These are phyloP conservation scores for Oscheius myriophilus DNA, from an alignment of 2,888 invertebrate genomes.

Conservation along the genomic window DNA sequence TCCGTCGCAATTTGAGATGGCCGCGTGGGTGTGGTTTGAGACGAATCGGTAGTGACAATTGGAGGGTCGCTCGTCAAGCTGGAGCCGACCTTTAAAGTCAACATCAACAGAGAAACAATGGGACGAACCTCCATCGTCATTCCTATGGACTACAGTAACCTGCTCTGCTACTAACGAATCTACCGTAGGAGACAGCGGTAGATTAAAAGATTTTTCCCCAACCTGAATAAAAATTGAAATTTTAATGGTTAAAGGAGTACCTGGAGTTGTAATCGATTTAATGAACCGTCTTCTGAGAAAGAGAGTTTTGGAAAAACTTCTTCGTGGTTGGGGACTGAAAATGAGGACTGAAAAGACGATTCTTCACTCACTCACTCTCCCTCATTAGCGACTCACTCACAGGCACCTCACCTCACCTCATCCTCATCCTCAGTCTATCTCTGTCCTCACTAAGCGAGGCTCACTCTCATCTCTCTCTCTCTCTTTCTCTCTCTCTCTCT, in stretches of 20 bases:
- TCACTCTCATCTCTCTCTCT: too few relatives aligned
- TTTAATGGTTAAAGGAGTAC: conserved; percentile 12
- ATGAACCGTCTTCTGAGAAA: conserved; percentile 38
- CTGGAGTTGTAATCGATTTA: conserved; percentile 40
- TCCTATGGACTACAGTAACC: conserved; percentile 53
- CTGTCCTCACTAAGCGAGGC: too few relatives aligned
- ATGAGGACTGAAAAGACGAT: not conserved
- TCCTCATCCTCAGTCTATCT: too few relatives aligned
- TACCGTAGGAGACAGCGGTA: conserved; percentile 46
- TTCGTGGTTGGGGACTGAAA: conserved; percentile 53
- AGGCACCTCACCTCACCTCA: too few relatives aligned
- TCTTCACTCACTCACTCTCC: too few relatives aligned
- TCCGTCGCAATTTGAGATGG: conserved; percentile 67
- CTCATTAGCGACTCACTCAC: too few relatives aligned
- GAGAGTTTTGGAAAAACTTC: conserved; percentile 48
- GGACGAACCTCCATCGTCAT: conserved; percentile 53
- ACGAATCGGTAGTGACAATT: conserved; percentile 66
- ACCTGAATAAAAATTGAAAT: conserved; percentile 13
- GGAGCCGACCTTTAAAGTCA: conserved; percentile 34
- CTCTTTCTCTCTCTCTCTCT: too few relatives aligned
- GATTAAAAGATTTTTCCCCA: conserved; percentile 17
- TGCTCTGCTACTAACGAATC: conserved; percentile 51
- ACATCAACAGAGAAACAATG: not conserved
- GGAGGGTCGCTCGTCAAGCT: conserved; percentile 44
- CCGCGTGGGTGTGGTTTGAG: conserved; percentile 62